Percentiles rank a stretch among this genome's conserved stretches.
phyloP scores from a whole-genome alignment of 2,797 vertebrate genomes.

The Trachurus trachurus region DNA sequence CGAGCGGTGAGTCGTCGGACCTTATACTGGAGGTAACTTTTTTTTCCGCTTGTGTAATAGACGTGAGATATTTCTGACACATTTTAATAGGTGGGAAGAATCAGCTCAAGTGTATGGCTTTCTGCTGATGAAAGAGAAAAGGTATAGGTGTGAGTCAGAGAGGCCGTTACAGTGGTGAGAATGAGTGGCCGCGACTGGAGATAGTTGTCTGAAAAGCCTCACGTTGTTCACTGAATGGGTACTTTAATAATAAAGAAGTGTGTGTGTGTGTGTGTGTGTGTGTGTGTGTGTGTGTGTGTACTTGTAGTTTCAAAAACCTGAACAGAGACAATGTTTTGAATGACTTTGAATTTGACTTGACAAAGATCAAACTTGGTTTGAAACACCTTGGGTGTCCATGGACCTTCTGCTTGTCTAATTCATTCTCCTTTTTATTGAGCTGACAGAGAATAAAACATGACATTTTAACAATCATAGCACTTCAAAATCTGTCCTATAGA shows the following conservation, averaged over 20 bases:
- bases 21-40: conserved; percentile 16
- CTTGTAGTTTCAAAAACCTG: too few relatives aligned
- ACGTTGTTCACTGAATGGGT: conserved; percentile 17
- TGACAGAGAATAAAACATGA: not conserved
- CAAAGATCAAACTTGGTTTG: not conserved
- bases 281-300: too few relatives aligned
- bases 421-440: not conserved
- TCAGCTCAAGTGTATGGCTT: conserved; percentile 56
- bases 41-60: conserved; percentile 28
- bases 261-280: too few relatives aligned
- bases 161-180: conserved; percentile 36
- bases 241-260: not conserved
- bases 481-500: not conserved
- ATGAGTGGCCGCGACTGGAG: conserved; percentile 21
- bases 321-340: not conserved
- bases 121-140: conserved; percentile 56
- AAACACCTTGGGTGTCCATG: not conserved
- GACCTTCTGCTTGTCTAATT: not conserved
- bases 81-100: conserved; percentile 66
- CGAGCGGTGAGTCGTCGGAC: conserved; percentile 7
- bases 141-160: conserved; percentile 50
- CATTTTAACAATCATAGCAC: not conserved
- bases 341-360: not conserved
- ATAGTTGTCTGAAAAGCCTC: conserved; percentile 8
- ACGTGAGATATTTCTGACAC: conserved; percentile 55